phyloP scores from a whole-genome alignment of 2,888 invertebrate genomes.

The Bruchidius siliquastri region DNA sequence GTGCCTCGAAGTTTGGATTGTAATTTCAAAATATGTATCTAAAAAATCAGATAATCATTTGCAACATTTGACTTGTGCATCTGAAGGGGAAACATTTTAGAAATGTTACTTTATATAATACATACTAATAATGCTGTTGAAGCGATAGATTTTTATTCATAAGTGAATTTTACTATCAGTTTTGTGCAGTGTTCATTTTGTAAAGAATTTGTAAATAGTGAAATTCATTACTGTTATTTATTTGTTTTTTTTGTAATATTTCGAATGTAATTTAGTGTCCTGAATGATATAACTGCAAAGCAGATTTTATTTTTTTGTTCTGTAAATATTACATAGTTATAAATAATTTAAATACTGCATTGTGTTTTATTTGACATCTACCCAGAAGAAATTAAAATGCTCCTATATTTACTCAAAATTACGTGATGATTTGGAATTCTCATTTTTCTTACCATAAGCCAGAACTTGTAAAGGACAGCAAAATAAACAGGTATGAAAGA shows the following conservation, averaged over 20 bases:
- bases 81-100: neutral
- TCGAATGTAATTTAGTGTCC: conserved; percentile 25
- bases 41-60: too few relatives aligned
- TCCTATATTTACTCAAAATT: too few relatives aligned
- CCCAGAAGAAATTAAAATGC: too few relatives aligned
- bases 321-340: conserved; percentile 47
- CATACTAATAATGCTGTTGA: neutral
- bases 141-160: neutral
- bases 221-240: conserved; percentile 1
- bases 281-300: conserved; percentile 40
- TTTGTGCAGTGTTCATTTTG: neutral
- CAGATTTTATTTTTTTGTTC: conserved; percentile 47
- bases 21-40: neutral
- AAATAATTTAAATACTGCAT: conserved; percentile 35
- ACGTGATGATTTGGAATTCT: too few relatives aligned
- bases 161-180: neutral
- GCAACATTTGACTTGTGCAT: neutral
- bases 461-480: too few relatives aligned
- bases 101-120: neutral
- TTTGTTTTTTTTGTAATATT: conserved; percentile 14
- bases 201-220: neutral
- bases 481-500: neutral
- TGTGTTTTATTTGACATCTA: neutral
- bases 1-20: neutral
- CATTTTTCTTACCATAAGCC: too few relatives aligned